Percentiles rank a stretch among this genome's conserved stretches.
phyloP scores from a whole-genome alignment of 2,113 vertebrate species.

The Aphelocoma coerulescens region DNA sequence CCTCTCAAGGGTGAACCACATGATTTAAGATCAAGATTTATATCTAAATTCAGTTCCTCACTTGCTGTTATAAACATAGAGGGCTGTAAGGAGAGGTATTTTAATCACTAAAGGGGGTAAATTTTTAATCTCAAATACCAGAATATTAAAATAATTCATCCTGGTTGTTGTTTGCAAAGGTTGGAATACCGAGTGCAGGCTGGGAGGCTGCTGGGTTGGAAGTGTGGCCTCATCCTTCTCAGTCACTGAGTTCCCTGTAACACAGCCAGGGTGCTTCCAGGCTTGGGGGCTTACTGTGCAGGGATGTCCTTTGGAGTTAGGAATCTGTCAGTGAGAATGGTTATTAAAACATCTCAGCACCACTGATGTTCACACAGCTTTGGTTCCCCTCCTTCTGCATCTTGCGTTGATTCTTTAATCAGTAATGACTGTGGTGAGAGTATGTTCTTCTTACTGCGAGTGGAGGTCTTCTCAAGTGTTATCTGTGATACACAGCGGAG shows the following conservation, averaged over 20 bases:
- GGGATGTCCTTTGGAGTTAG: not conserved
- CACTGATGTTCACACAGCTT: not conserved
- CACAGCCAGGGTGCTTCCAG: not conserved
- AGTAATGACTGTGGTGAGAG: not conserved
- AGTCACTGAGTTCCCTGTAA: not conserved
- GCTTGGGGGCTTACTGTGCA: not conserved
- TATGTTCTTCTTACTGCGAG: accelerated
- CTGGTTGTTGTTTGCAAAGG: not conserved
- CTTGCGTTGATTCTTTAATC: not conserved
- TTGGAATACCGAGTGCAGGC: accelerated
- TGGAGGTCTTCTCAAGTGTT: no score
- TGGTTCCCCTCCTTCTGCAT: not conserved
- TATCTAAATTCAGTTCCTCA: not conserved
- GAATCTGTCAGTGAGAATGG: not conserved
- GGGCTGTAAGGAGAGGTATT: not conserved
- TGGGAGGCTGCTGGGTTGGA: not conserved
- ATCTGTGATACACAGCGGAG: accelerated
- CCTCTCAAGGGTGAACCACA: not conserved
- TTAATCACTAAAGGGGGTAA: not conserved
- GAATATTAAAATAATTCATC: not conserved
- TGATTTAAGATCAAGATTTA: not conserved
- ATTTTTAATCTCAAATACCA: not conserved
- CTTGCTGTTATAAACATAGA: not conserved
- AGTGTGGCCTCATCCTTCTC: accelerated
- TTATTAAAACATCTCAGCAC: not conserved